phyloP scores from a whole-genome alignment of 2,888 invertebrate species.

The Nysson spinosus region DNA sequence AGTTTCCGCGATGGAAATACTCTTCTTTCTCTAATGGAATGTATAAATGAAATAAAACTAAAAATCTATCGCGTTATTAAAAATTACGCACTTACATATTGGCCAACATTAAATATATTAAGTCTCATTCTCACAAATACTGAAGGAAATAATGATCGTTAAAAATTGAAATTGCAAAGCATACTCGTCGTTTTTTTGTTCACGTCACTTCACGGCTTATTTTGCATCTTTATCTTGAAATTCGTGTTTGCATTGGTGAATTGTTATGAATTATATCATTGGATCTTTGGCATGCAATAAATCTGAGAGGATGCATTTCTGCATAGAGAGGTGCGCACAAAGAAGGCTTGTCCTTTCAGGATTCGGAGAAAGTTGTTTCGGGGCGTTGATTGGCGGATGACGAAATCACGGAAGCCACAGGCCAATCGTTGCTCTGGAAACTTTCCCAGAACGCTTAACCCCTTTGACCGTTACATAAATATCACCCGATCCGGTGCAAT shows the following conservation, averaged over 20 bases:
- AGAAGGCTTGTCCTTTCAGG: constrained; percentile 46
- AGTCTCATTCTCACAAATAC: no score
- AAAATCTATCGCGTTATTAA: not conserved
- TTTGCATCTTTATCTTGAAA: constrained; percentile 24
- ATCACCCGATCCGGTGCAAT: constrained; percentile 49
- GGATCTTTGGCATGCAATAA: constrained; percentile 23
- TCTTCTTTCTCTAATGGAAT: constrained; percentile 30
- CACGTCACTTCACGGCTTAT: constrained; percentile 9
- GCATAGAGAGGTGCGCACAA: constrained; percentile 26
- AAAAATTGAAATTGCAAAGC: no score
- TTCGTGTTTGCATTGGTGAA: constrained; percentile 25
- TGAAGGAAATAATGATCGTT: no score
- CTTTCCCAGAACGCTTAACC: constrained; percentile 67
- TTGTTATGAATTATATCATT: constrained; percentile 25
- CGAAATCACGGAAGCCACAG: constrained; percentile 69
- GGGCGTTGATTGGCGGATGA: constrained; percentile 67
- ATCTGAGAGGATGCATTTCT: constrained; percentile 45
- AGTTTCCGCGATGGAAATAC: constrained; percentile 42
- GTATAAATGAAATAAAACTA: not conserved
- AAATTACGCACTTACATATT: not conserved
- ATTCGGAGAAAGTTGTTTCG: constrained; percentile 70
- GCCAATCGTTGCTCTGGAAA: constrained; percentile 64
- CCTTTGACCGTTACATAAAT: constrained; percentile 68
- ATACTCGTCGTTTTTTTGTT: no score
- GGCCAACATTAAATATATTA: not conserved